Evolutionary conservation across 2,888 invertebrate genomes (phyloP).

Genomic region (Reticulitermes lucifugus): DNA sequence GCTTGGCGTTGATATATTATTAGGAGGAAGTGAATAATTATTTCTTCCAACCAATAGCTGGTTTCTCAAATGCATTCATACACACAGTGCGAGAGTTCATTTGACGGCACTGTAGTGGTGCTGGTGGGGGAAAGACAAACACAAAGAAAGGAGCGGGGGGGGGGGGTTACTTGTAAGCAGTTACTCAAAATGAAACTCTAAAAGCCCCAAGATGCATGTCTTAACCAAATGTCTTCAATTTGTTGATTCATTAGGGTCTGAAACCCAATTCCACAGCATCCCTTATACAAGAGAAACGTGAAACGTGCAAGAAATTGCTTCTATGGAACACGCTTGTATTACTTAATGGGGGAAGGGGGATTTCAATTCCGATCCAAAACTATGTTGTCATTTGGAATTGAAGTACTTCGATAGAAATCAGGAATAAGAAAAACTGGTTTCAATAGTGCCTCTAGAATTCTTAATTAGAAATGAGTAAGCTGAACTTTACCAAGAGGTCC

Average conservation of each 20-base stretch:
- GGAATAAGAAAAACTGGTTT: too few species aligned
- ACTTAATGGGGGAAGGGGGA: conserved; percentile 1
- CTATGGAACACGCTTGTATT: neutral
- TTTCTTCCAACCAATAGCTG: too few species aligned
- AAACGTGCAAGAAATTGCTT: conserved; percentile 8
- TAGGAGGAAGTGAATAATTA: too few species aligned
- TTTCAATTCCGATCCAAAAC: neutral
- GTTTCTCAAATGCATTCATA: too few species aligned
- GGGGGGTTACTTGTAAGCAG: conserved; percentile 2
- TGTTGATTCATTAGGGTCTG: conserved; percentile 13
- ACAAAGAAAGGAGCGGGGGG: neutral
- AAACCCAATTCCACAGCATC: conserved; percentile 8
- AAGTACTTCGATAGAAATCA: too few species aligned
- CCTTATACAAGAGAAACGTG: neutral
- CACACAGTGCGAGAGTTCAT: neutral
- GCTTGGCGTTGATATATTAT: too few species aligned
- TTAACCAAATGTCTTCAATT: conserved; percentile 9
- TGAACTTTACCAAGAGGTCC: too few species aligned
- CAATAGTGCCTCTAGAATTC: too few species aligned
- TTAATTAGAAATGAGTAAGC: too few species aligned
- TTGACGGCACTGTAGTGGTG: neutral
- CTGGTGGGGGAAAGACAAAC: neutral
- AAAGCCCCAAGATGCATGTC: neutral
- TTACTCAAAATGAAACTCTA: conserved; percentile 3
- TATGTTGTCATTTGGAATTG: too few species aligned